phyloP scores from a whole-genome alignment of 2,113 vertebrate genomes.

The Aptenodytes patagonicus region DNA sequence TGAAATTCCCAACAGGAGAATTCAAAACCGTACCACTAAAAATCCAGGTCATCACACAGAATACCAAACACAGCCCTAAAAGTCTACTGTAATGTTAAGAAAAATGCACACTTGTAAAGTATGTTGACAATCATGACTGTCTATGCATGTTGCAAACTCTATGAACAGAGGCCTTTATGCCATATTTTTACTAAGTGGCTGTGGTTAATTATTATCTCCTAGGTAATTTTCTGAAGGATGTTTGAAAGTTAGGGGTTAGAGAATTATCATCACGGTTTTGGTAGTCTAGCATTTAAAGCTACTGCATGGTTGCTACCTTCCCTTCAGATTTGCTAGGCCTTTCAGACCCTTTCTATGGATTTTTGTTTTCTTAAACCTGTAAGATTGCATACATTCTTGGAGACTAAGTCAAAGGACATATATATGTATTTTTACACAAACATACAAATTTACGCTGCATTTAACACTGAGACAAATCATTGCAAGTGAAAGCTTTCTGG shows the following conservation, averaged over 20 bases:
- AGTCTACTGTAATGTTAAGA: not conserved
- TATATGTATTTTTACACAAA: not conserved
- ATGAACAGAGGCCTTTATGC: not conserved
- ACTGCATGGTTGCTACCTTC: not conserved
- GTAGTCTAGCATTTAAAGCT: not conserved
- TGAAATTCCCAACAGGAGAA: not conserved
- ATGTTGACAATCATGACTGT: not conserved
- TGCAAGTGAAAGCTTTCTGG: not conserved
- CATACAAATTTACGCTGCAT: not conserved
- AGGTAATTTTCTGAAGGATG: not conserved
- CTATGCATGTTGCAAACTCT: not conserved
- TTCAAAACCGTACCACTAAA: not conserved
- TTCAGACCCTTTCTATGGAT: not conserved
- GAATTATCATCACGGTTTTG: not conserved
- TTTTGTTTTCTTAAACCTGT: not conserved
- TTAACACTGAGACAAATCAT: not conserved
- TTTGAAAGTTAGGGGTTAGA: not conserved
- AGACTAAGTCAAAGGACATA: not conserved
- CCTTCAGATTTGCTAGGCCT: not conserved
- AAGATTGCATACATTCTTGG: not conserved
- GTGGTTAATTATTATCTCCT: not conserved
- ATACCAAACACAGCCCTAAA: not conserved
- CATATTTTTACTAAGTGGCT: not conserved
- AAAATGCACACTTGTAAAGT: not conserved
- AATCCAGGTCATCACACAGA: not conserved